Percentiles rank a stretch among this genome's conserved stretches.
phyloP scores from a whole-genome alignment of 2,113 vertebrate species.

The Oryzias woworae region DNA sequence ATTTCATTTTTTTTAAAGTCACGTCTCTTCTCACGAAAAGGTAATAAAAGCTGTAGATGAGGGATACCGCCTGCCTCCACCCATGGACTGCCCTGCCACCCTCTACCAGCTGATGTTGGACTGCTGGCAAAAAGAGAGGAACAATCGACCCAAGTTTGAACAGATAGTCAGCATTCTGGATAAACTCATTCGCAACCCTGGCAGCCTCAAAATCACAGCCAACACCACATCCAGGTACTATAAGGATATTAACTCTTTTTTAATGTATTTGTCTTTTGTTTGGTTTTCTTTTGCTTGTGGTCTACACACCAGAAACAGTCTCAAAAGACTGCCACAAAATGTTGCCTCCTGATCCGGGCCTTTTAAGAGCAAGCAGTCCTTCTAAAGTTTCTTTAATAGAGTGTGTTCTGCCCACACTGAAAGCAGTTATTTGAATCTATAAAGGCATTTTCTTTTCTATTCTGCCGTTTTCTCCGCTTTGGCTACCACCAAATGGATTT shows the following conservation, averaged over 20 bases:
- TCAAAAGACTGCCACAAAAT: neutral
- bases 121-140: constrained; percentile 98
- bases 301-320: too few relatives aligned
- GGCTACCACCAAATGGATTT: neutral
- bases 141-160: constrained; percentile 97
- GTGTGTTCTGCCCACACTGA: neutral
- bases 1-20: neutral
- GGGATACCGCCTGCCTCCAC: constrained; percentile 94
- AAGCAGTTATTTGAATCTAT: neutral
- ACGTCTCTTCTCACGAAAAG: constrained; percentile 58
- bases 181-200: constrained; percentile 96
- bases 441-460: neutral
- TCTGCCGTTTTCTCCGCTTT: neutral
- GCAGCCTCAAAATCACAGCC: constrained; percentile 95
- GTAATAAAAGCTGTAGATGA: constrained; percentile 98
- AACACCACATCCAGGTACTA: constrained; percentile 90
- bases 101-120: constrained; percentile 98
- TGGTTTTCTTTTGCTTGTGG: neutral
- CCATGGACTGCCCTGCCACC: constrained; percentile 97
- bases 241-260: neutral
- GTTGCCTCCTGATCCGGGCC: neutral
- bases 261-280: neutral
- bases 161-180: constrained; percentile 99
- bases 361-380: neutral
- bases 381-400: neutral